Evolutionary conservation across 1,140 invertebrate species (phyloP).

Genomic region (Galendromus occidentalis): DNA sequence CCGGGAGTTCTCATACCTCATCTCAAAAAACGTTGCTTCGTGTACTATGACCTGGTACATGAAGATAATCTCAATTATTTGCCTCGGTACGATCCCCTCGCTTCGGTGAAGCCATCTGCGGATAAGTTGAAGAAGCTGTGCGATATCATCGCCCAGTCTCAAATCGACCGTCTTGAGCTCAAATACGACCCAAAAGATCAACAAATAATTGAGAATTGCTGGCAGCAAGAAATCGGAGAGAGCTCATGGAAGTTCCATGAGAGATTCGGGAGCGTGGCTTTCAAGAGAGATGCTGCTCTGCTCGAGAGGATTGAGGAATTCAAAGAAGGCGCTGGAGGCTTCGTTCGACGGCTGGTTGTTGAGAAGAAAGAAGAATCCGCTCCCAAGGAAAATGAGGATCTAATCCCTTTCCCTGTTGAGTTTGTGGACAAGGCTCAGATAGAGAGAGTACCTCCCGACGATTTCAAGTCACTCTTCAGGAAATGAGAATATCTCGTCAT

Average conservation of each 20-base stretch:
- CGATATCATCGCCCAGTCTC: neutral
- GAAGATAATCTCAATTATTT: neutral
- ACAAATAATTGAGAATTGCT: neutral
- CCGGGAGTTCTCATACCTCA: neutral
- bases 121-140: neutral
- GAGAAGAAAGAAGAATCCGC: too few species aligned
- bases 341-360: too few species aligned
- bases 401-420: too few species aligned
- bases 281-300: too few species aligned
- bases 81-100: neutral
- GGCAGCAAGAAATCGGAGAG: neutral
- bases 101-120: neutral
- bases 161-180: neutral
- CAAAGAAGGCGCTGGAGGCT: too few species aligned
- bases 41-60: neutral
- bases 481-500: too few species aligned
- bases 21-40: neutral
- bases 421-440: too few species aligned
- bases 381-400: too few species aligned
- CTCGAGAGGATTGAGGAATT: too few species aligned
- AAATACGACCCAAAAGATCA: neutral
- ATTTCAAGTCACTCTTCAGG: too few species aligned
- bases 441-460: too few species aligned
- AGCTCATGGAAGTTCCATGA: neutral
- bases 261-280: neutral